These are phyloP conservation scores for Eilema sororculum DNA, from an alignment of 2,888 invertebrate species.

Conservation along the genomic window DNA sequence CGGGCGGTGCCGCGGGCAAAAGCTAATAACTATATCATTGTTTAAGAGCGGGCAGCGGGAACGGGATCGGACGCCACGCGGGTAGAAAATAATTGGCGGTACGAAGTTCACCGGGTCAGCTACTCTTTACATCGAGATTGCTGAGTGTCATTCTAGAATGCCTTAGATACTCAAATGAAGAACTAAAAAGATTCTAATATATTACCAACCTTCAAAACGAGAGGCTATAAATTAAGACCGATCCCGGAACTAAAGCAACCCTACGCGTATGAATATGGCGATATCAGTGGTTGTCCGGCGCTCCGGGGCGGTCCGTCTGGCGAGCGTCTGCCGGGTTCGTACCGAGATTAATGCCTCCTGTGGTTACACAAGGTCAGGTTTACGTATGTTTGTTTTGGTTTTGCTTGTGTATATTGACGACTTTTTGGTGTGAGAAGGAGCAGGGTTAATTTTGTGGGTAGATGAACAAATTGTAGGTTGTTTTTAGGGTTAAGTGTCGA, in stretches of 20 bases:
- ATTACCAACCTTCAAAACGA: slow-evolving; percentile 6
- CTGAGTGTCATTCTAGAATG: no score
- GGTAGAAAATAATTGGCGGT: no score
- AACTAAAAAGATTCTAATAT: neutral
- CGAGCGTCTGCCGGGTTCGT: slow-evolving; percentile 48
- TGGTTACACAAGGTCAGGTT: slow-evolving; percentile 53
- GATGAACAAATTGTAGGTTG: slow-evolving; percentile 8
- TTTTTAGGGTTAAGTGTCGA: neutral
- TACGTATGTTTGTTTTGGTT: slow-evolving; percentile 53
- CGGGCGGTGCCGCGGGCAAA: no score
- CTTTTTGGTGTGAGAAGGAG: slow-evolving; percentile 29
- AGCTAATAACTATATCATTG: no score
- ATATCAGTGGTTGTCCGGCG: slow-evolving; percentile 52
- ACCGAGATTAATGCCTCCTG: slow-evolving; percentile 56
- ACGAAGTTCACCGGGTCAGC: no score
- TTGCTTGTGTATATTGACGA: slow-evolving; percentile 10
- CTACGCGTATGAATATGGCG: slow-evolving; percentile 51
- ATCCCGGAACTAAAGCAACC: slow-evolving; percentile 23
- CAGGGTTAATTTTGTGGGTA: slow-evolving; percentile 23
- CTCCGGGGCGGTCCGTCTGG: slow-evolving; percentile 53
- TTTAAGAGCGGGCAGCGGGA: no score
- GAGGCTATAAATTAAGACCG: slow-evolving; percentile 6
- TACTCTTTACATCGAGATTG: no score
- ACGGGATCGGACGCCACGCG: no score
- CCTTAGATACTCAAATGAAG: no score